A percentile compares a stretch with the other conserved stretches of the same genome.
phyloP scores from a whole-genome alignment of 2,113 vertebrate species.

The Malurus cyaneus region DNA sequence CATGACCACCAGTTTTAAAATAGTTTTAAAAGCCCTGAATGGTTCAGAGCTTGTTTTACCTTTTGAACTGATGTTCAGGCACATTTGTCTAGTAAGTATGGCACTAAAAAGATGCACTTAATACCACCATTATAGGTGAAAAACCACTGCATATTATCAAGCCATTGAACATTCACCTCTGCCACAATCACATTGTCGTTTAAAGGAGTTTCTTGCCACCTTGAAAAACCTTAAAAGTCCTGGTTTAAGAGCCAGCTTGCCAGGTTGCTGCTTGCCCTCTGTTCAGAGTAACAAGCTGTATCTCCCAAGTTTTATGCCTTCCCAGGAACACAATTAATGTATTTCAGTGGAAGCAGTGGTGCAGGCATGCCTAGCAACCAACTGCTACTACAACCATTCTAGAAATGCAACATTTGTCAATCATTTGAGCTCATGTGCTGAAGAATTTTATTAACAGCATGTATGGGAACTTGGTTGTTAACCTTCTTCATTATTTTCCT shows the following conservation, averaged over 20 bases:
- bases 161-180: background rate
- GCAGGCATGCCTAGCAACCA: background rate
- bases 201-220: background rate
- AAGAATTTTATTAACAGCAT: background rate
- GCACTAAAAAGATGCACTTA: background rate
- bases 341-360: background rate
- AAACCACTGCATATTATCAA: background rate
- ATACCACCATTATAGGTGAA: background rate
- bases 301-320: background rate
- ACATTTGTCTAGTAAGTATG: background rate
- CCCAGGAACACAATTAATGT: background rate
- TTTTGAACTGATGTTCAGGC: background rate
- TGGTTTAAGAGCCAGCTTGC: background rate
- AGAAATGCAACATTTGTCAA: background rate
- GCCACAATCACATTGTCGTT: background rate
- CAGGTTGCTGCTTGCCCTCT: background rate
- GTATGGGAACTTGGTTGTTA: background rate
- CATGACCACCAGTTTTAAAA: background rate
- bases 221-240: background rate
- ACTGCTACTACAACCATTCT: accelerated
- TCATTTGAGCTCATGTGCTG: background rate
- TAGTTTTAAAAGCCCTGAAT: background rate
- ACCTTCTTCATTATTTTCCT: background rate
- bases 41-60: background rate
- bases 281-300: background rate